These are phyloP conservation scores for Mus pahari DNA, from an alignment of 2,113 vertebrate species.

Conservation along the genomic window DNA sequence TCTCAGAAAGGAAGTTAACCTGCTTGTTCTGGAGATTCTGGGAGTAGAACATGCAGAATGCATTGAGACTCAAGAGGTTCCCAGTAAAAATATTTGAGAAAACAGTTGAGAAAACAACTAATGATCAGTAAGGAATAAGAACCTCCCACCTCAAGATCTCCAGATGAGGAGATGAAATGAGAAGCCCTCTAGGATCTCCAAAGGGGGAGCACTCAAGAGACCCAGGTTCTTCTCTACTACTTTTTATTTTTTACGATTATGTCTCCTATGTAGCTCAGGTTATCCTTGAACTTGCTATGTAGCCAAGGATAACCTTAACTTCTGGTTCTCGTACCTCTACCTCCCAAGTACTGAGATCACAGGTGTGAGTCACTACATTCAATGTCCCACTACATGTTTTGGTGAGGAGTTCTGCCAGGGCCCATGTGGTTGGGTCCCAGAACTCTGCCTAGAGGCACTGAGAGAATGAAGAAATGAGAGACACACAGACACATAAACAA, in stretches of 20 bases:
- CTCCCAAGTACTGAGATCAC: too few relatives aligned
- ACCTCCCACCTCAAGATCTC: background rate
- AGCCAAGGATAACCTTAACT: background rate
- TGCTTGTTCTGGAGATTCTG: background rate
- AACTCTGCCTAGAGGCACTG: background rate
- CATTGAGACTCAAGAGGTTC: background rate
- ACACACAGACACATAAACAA: background rate
- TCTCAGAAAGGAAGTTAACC: conserved; percentile 50
- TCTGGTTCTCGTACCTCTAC: background rate
- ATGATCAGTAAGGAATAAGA: background rate
- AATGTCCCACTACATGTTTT: background rate
- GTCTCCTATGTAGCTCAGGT: background rate
- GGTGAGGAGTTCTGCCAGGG: background rate
- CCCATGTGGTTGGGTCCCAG: background rate
- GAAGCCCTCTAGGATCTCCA: background rate
- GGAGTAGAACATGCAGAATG: background rate
- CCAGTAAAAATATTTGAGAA: conserved; percentile 26
- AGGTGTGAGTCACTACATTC: background rate
- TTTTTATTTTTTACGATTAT: background rate
- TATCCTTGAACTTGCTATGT: background rate
- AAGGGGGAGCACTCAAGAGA: background rate
- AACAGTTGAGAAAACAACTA: too few relatives aligned
- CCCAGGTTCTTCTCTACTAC: background rate
- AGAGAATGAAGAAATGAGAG: background rate
- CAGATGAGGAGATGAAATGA: background rate